These are phyloP conservation scores for Drosophila multiciliata DNA, from an alignment of 2,888 invertebrate species.

Conservation along the genomic window DNA sequence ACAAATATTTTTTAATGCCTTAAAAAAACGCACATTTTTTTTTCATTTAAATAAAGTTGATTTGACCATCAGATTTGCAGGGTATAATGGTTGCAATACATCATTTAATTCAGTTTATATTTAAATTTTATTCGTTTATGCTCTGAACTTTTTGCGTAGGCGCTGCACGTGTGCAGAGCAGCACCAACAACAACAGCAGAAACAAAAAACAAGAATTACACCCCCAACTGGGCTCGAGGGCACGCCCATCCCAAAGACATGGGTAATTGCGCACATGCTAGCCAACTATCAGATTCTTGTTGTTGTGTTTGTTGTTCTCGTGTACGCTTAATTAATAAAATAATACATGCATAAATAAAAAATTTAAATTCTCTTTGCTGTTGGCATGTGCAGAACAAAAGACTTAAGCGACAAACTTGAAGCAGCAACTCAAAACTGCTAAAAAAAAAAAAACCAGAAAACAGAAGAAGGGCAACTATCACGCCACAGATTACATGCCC, in stretches of 20 bases:
- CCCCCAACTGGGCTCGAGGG: slow-evolving; percentile 28
- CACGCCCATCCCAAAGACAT: slow-evolving; percentile 51
- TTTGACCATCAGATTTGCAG: background rate
- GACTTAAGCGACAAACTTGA: slow-evolving; percentile 74
- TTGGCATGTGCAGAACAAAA: slow-evolving; percentile 61
- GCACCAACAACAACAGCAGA: slow-evolving; percentile 11
- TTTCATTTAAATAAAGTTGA: background rate
- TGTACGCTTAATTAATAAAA: slow-evolving; percentile 59
- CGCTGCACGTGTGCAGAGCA: slow-evolving; percentile 65
- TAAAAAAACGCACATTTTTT: background rate
- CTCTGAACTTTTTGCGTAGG: slow-evolving; percentile 58
- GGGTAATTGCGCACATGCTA: slow-evolving; percentile 56
- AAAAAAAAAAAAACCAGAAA: background rate
- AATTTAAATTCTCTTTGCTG: slow-evolving; percentile 46
- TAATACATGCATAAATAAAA: slow-evolving; percentile 42
- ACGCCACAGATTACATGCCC: background rate
- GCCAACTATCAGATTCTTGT: background rate
- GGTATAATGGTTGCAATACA: background rate
- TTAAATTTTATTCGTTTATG: slow-evolving; percentile 15
- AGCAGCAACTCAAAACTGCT: slow-evolving; percentile 36
- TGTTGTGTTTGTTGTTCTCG: slow-evolving; percentile 14
- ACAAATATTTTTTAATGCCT: background rate
- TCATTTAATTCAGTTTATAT: slow-evolving; percentile 16
- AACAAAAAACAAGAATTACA: slow-evolving; percentile 5
- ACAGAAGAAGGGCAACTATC: background rate